These are phyloP conservation scores for Zosterops japonicus DNA, from an alignment of 2,113 vertebrate genomes.

Conservation along the genomic window DNA sequence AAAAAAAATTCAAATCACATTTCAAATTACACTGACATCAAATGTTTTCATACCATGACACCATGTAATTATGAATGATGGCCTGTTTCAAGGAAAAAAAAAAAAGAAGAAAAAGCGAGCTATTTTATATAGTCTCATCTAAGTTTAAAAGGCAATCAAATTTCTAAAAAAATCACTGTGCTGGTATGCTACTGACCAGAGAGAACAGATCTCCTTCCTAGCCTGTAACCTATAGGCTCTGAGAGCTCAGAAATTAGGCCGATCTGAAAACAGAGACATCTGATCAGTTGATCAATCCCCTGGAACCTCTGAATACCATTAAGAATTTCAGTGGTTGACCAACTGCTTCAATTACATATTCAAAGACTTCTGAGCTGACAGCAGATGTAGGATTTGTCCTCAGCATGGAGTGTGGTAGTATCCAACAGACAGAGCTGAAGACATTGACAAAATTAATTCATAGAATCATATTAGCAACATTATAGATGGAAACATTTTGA, in stretches of 20 bases:
- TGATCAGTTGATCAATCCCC: neutral
- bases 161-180: neutral
- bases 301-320: neutral
- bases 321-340: constrained; percentile 27
- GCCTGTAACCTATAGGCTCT: neutral
- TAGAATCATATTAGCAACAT: neutral
- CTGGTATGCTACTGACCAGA: neutral
- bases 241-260: neutral
- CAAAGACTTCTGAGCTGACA: neutral
- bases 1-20: neutral
- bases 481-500: neutral
- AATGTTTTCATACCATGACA: neutral
- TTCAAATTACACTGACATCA: neutral
- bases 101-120: neutral
- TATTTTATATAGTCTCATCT: neutral
- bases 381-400: neutral
- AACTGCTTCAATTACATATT: neutral
- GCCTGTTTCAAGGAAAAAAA: neutral
- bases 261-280: neutral
- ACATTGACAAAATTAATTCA: neutral
- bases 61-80: neutral
- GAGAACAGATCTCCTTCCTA: neutral
- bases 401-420: neutral
- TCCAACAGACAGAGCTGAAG: neutral
- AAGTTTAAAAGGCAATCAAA: neutral